phyloP scores from a whole-genome alignment of 2,797 vertebrate genomes.

The Megaceryle alcyon region DNA sequence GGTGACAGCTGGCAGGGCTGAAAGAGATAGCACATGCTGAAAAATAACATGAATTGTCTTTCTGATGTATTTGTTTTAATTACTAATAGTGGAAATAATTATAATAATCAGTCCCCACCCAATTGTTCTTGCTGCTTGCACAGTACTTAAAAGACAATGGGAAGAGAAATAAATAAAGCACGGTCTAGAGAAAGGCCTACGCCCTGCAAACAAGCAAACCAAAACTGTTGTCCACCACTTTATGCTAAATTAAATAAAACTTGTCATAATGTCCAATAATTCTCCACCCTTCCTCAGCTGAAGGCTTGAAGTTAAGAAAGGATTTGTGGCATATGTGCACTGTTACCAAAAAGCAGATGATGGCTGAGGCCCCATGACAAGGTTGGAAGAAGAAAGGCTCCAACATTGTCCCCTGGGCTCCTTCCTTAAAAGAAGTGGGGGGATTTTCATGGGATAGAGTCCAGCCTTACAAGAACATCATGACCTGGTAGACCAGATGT shows the following conservation, averaged over 20 bases:
- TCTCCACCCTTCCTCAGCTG: constrained; percentile 41
- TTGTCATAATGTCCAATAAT: neutral
- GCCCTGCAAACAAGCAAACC: constrained; percentile 51
- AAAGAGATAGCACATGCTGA: constrained; percentile 58
- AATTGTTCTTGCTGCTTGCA: constrained; percentile 59
- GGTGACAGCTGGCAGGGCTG: constrained; percentile 61
- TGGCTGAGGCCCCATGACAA: neutral
- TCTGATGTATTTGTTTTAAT: constrained; percentile 69
- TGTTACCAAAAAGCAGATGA: neutral
- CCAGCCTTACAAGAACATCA: neutral
- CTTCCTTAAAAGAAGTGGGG: neutral
- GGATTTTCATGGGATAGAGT: neutral
- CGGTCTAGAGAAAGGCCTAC: constrained; percentile 37
- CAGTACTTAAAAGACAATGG: constrained; percentile 59
- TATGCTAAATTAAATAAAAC: constrained; percentile 46
- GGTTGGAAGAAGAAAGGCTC: neutral
- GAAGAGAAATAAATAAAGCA: constrained; percentile 67
- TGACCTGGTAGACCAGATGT: neutral
- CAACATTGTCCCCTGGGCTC: neutral
- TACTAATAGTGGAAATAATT: constrained; percentile 69
- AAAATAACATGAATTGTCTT: constrained; percentile 61
- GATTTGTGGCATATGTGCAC: neutral
- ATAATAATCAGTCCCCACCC: constrained; percentile 62
- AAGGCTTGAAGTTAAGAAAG: constrained; percentile 20
- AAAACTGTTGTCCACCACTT: constrained; percentile 59